phyloP scores from a whole-genome alignment of 2,797 vertebrate genomes.

The Decapterus maruadsi region DNA sequence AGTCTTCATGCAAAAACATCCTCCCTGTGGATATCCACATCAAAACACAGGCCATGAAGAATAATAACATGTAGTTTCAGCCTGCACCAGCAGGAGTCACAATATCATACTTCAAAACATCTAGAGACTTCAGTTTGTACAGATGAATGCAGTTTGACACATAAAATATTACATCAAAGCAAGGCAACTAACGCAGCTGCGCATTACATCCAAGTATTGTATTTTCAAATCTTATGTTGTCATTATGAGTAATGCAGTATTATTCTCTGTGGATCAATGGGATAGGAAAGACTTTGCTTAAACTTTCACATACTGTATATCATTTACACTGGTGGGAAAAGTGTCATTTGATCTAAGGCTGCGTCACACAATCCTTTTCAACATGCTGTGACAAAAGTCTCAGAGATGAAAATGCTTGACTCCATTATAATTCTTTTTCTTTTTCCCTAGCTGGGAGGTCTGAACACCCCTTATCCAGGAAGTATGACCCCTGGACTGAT shows the following conservation, averaged over 20 bases:
- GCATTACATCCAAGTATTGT: background rate
- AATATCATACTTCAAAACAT: conserved; percentile 16
- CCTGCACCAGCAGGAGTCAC: conserved; percentile 76
- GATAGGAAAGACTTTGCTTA: background rate
- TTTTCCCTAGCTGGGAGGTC: conserved; percentile 87
- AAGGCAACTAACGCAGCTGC: background rate
- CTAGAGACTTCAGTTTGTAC: background rate
- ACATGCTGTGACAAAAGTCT: conserved; percentile 18
- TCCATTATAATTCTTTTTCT: conserved; percentile 24
- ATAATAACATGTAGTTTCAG: conserved; percentile 52
- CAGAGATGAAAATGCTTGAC: background rate
- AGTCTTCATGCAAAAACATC: conserved; percentile 62
- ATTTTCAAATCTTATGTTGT: background rate
- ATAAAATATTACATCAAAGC: too few relatives aligned
- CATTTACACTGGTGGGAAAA: conserved; percentile 25
- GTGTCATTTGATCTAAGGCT: conserved; percentile 16
- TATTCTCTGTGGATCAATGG: background rate
- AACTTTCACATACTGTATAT: conserved; percentile 3
- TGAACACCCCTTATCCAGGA: conserved; percentile 96
- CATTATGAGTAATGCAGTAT: background rate
- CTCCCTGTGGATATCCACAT: background rate
- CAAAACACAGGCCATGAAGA: background rate
- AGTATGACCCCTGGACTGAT: conserved; percentile 96
- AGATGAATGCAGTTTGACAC: background rate
- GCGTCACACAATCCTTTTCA: conserved; percentile 1